A percentile compares a stretch with the other conserved stretches of the same genome.
phyloP scores from a whole-genome alignment of 1,140 invertebrate species.

The Latrodectus geometricus region DNA sequence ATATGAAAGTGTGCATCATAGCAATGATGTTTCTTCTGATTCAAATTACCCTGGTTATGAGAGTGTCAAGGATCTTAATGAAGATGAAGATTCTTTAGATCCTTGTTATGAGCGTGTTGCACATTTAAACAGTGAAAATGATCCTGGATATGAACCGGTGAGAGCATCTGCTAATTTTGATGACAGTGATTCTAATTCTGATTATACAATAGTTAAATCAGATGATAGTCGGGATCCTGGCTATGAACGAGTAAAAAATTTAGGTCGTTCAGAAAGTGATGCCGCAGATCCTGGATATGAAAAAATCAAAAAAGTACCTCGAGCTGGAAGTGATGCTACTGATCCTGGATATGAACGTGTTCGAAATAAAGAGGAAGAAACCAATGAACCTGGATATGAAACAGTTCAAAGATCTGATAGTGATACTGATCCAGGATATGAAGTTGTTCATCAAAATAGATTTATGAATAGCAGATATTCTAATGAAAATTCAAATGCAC shows the following conservation, averaged over 20 bases:
- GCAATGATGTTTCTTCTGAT: background rate
- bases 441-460: slow-evolving; percentile 44
- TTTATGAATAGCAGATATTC: slow-evolving; percentile 30
- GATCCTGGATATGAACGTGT: slow-evolving; percentile 58
- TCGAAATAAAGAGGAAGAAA: slow-evolving; percentile 34
- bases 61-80: slow-evolving; percentile 40
- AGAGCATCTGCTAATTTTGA: slow-evolving; percentile 42
- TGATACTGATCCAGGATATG: slow-evolving; percentile 59
- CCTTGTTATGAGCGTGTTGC: slow-evolving; percentile 56
- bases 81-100: slow-evolving; percentile 53
- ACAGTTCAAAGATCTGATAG: slow-evolving; percentile 54
- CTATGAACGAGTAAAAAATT: slow-evolving; percentile 56
- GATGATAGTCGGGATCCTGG: slow-evolving; percentile 29
- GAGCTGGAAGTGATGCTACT: slow-evolving; percentile 53
- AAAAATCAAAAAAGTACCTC: slow-evolving; percentile 52
- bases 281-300: slow-evolving; percentile 58
- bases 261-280: slow-evolving; percentile 44
- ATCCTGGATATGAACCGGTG: slow-evolving; percentile 54
- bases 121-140: slow-evolving; percentile 19
- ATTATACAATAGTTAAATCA: slow-evolving; percentile 46
- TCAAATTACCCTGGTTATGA: slow-evolving; percentile 43
- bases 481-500: background rate
- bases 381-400: slow-evolving; percentile 51
- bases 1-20: background rate
- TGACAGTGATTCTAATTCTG: slow-evolving; percentile 55